A percentile compares a stretch with the other conserved stretches of the same genome.
Conservation (phyloP, 2,113 vertebrate genomes). For the Callithrix jacchus region DNA sequence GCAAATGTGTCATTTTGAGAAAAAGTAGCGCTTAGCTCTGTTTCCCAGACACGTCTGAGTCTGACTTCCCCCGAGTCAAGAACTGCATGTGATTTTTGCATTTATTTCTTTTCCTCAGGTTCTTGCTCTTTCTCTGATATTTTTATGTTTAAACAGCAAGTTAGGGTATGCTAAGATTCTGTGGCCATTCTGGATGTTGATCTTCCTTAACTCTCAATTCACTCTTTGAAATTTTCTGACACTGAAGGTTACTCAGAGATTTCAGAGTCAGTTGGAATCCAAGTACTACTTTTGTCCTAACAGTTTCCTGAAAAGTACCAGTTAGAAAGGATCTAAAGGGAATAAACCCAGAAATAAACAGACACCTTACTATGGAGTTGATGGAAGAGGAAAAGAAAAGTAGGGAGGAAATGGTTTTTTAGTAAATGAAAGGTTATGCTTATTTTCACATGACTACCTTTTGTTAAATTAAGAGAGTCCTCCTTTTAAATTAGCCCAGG, state of each 20-base stretch:
- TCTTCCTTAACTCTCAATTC: neutral
- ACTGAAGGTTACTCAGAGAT: neutral
- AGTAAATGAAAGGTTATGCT: neutral
- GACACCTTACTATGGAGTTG: neutral
- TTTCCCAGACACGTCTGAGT: neutral
- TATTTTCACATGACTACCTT: neutral
- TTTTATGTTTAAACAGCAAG: neutral
- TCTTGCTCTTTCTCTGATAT: neutral
- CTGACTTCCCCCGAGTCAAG: neutral
- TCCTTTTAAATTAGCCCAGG: neutral
- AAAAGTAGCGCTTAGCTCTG: neutral
- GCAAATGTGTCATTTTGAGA: neutral
- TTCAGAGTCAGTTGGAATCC: neutral
- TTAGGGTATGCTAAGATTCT: neutral
- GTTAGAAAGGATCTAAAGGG: neutral
- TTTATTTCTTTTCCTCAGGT: neutral
- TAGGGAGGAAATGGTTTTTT: neutral
- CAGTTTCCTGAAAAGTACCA: neutral
- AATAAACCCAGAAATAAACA: neutral
- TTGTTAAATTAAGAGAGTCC: neutral
- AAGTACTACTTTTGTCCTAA: neutral
- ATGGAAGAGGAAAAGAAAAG: neutral
- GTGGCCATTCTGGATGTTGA: neutral
- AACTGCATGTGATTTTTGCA: neutral
- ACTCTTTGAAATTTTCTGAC: neutral